Evolutionary conservation across 2,888 invertebrate genomes (phyloP).

Genomic region (Cyclophora punctaria): DNA sequence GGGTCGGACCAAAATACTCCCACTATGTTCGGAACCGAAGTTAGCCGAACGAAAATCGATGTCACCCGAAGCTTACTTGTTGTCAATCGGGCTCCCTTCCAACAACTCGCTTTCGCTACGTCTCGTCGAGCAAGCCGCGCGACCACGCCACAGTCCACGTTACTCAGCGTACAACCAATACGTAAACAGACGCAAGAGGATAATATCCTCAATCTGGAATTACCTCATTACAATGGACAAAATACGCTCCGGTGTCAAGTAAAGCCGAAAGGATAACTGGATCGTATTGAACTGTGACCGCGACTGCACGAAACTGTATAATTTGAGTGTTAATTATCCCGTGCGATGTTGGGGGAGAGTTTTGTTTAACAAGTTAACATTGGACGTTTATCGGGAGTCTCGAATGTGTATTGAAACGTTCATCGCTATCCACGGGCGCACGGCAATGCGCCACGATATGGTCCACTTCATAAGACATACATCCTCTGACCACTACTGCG

Average conservation of each 20-base stretch:
- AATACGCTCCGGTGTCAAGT: constrained; percentile 69
- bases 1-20: constrained; percentile 28
- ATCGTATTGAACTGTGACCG: constrained; percentile 20
- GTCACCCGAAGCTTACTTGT: constrained; percentile 49
- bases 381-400: constrained; percentile 58
- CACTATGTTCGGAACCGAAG: constrained; percentile 32
- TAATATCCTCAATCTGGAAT: constrained; percentile 22
- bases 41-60: constrained; percentile 61
- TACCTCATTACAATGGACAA: constrained; percentile 48
- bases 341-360: constrained; percentile 65
- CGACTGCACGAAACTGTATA: constrained; percentile 49
- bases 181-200: constrained; percentile 27
- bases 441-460: constrained; percentile 86
- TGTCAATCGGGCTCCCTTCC: constrained; percentile 38
- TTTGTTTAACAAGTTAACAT: constrained; percentile 58
- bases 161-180: constrained; percentile 33
- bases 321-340: constrained; percentile 51
- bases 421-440: constrained; percentile 76
- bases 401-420: constrained; percentile 76
- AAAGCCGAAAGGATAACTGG: constrained; percentile 26
- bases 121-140: constrained; percentile 25
- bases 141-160: constrained; percentile 35
- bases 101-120: constrained; percentile 53
- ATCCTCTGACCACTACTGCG: constrained; percentile 86
- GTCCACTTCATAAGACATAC: constrained; percentile 85